Base-by-base conservation (phyloP, 2,888 invertebrate species). In the Monopis laevigella region DNA sequence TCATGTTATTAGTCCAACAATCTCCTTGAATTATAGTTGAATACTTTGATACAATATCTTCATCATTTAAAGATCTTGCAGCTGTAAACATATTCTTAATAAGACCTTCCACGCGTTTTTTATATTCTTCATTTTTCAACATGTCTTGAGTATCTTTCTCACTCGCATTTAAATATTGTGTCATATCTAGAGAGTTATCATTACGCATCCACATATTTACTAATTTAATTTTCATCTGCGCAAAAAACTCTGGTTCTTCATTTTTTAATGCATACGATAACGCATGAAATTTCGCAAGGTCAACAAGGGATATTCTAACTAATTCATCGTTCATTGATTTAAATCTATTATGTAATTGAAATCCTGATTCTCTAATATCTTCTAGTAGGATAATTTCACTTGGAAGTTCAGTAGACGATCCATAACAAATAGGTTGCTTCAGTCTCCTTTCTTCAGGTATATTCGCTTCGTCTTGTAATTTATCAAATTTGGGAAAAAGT, bases 1-100 rank as follows among this genome's bases (percentile, higher is more conserved):
- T 50, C n/a, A 66, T 51, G 43, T 67, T 67, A 28, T 65, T 66
- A 1, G 56, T 61, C 65, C 66, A 66, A 13, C 55, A 51, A 42
- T 67, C 66, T 4, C 66, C 66, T 42, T 67, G 66, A 30, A 51
- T 51, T 11, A 66, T 55, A 3, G 64, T 47, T 6, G 54, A 43
- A 45, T 55, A 51, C 44, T 56, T 59, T 3, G 53, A 53, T 1
- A 45, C 26, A 17, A 28, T 29, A 18, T 40, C 40, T 2, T 2
- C 26, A 6, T 29, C 8, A 17, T 29, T 16, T 19, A 40, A 14
- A 18, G n/a, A 12, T 16, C 16, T n/a, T 3, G 30, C 28, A 2
- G 12, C 2, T 6, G 18, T 39, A 8, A 12, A 12, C 17, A 39
- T 16, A 13, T 26, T 27, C n/a, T 10, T n/a, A n/a, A 39, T 39